Conservation (phyloP, 2,113 vertebrate species). For the Pedetes capensis region DNA sequence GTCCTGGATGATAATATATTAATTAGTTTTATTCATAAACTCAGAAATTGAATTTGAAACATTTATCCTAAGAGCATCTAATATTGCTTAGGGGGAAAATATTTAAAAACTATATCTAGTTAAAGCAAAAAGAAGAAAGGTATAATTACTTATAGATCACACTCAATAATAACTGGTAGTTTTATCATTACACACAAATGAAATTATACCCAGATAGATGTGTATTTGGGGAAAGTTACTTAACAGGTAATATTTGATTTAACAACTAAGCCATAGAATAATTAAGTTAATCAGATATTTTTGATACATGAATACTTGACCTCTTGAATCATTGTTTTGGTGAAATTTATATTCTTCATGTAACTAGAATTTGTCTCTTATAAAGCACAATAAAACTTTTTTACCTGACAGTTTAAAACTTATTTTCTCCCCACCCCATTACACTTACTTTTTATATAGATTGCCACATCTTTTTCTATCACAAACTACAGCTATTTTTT, state of each 20-base stretch:
- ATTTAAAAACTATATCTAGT: neutral
- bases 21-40: neutral
- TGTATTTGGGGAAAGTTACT: neutral
- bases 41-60: constrained; percentile 14
- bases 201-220: neutral
- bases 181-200: neutral
- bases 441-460: constrained; percentile 45
- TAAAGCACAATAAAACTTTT: neutral
- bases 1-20: neutral
- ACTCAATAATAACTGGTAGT: neutral
- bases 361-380: neutral
- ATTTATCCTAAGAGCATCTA: neutral
- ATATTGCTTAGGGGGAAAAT: neutral
- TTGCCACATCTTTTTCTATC: constrained; percentile 41
- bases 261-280: neutral
- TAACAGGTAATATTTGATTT: neutral
- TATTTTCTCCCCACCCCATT: neutral
- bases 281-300: neutral
- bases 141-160: neutral
- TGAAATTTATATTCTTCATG: neutral
- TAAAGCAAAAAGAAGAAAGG: too few relatives aligned
- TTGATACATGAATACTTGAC: neutral
- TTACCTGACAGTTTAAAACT: constrained; percentile 23
- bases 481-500: constrained; percentile 57
- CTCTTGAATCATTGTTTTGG: neutral